Evolutionary conservation across 1,140 invertebrate species (phyloP).

Genomic region (Aleiodes sp.): DNA sequence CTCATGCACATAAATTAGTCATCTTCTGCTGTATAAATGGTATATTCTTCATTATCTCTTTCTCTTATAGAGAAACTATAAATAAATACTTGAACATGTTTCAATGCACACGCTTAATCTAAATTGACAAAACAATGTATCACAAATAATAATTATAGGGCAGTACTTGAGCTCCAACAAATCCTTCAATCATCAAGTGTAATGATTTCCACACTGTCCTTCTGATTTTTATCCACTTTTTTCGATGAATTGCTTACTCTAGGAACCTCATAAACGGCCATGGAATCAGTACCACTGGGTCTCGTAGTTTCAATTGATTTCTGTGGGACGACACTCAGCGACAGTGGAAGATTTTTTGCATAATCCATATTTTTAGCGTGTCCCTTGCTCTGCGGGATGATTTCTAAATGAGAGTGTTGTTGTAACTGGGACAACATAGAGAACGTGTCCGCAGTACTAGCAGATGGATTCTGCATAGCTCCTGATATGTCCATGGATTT

Average conservation of each 20-base stretch:
- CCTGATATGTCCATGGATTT: conserved; percentile 40
- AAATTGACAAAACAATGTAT: conserved; percentile 36
- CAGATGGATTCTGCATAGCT: conserved; percentile 27
- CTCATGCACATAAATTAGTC: no score
- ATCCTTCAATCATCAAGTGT: conserved; percentile 60
- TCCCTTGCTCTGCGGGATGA: conserved; percentile 61
- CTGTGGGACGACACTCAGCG: conserved; percentile 42
- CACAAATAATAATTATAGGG: conserved; percentile 21
- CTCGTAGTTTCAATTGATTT: conserved; percentile 42
- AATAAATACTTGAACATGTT: conserved; percentile 16
- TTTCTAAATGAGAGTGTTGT: conserved; percentile 73
- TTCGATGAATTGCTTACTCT: conserved; percentile 29
- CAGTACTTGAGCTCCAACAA: not conserved
- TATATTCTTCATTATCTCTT: not conserved
- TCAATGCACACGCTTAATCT: conserved; percentile 33
- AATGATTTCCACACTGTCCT: conserved; percentile 61
- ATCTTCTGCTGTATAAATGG: not conserved
- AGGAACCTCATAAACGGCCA: conserved; percentile 41
- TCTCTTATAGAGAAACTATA: not conserved
- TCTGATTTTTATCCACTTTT: conserved; percentile 42
- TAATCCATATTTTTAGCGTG: conserved; percentile 45
- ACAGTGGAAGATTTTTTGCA: conserved; percentile 44
- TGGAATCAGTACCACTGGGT: conserved; percentile 33
- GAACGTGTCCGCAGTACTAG: conserved; percentile 42
- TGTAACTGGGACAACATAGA: conserved; percentile 68